Evolutionary conservation across 1,140 invertebrate species (phyloP).

Genomic region (Drosophila erecta): DNA sequence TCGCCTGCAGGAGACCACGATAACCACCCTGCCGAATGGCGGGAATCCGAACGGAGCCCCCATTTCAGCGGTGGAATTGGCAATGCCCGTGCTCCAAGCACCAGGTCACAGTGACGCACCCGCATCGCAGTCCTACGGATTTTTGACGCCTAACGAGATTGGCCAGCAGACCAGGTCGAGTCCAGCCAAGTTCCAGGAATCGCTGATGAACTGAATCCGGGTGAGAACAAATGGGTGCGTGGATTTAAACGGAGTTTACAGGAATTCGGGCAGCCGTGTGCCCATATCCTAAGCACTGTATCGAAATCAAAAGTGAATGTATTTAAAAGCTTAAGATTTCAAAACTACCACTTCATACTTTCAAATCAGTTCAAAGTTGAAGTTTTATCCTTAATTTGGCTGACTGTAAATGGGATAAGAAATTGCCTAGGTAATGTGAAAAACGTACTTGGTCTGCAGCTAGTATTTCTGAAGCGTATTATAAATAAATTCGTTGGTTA

Average conservation of each 20-base stretch:
- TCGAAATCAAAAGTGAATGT: conserved; percentile 8
- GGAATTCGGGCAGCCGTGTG: conserved; percentile 37
- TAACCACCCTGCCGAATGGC: conserved; percentile 74
- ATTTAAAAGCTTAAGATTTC: background rate
- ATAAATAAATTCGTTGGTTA: background rate
- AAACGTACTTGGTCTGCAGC: too few species aligned
- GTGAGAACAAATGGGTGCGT: background rate
- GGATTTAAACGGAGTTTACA: conserved; percentile 63
- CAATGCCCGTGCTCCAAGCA: conserved; percentile 1
- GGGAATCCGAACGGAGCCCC: conserved; percentile 44
- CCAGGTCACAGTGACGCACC: conserved; percentile 31
- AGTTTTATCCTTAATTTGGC: too few species aligned
- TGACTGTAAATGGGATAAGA: too few species aligned
- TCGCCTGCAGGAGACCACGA: conserved; percentile 79
- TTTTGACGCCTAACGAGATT: conserved; percentile 50
- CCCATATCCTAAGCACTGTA: conserved; percentile 4
- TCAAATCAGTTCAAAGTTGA: background rate
- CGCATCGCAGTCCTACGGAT: conserved; percentile 44
- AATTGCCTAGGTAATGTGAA: too few species aligned
- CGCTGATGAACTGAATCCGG: conserved; percentile 49
- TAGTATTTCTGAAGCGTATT: background rate
- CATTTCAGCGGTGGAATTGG: conserved; percentile 35
- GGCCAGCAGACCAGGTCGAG: conserved; percentile 35
- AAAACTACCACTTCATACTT: background rate
- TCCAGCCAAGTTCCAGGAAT: conserved; percentile 57